phyloP scores from a whole-genome alignment of 2,797 vertebrate genomes.

The Gallirallus australis region DNA sequence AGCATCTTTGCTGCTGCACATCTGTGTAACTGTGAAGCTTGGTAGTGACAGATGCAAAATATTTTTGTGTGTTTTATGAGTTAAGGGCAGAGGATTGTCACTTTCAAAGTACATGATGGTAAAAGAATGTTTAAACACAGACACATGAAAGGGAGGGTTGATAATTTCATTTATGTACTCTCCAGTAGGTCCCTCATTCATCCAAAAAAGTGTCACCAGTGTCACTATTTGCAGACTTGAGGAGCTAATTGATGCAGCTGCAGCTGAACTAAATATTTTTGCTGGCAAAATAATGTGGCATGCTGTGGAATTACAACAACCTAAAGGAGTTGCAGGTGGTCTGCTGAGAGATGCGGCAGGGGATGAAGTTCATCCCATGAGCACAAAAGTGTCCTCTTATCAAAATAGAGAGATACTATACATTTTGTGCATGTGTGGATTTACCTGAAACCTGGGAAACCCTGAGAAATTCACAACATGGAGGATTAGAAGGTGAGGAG shows the following conservation, averaged over 20 bases:
- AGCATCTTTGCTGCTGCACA: background rate
- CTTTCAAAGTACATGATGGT: constrained; percentile 34
- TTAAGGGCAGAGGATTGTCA: constrained; percentile 7
- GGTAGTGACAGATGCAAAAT: constrained; percentile 54
- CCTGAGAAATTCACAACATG: background rate
- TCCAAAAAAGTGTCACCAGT: constrained; percentile 59
- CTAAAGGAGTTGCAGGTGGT: constrained; percentile 70
- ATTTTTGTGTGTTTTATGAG: constrained; percentile 20
- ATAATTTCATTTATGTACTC: constrained; percentile 59
- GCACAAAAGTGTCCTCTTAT: background rate
- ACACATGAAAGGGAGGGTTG: constrained; percentile 62
- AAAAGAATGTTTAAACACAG: constrained; percentile 65
- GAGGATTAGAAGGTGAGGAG: background rate
- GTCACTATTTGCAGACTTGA: constrained; percentile 60
- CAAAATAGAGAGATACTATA: background rate
- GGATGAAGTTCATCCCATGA: background rate
- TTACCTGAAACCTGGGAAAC: background rate
- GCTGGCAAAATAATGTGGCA: constrained; percentile 28
- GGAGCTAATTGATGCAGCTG: constrained; percentile 74
- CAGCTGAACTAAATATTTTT: constrained; percentile 65
- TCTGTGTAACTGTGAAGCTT: constrained; percentile 11
- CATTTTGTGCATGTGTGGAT: background rate
- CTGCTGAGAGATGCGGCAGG: constrained; percentile 29
- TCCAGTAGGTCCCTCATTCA: constrained; percentile 64
- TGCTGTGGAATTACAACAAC: background rate